Percentiles rank a stretch among this genome's conserved stretches.
These are phyloP conservation scores for Paratrypauchen microcephalus DNA, from an alignment of 2,797 vertebrate genomes.

Conservation along the genomic window DNA sequence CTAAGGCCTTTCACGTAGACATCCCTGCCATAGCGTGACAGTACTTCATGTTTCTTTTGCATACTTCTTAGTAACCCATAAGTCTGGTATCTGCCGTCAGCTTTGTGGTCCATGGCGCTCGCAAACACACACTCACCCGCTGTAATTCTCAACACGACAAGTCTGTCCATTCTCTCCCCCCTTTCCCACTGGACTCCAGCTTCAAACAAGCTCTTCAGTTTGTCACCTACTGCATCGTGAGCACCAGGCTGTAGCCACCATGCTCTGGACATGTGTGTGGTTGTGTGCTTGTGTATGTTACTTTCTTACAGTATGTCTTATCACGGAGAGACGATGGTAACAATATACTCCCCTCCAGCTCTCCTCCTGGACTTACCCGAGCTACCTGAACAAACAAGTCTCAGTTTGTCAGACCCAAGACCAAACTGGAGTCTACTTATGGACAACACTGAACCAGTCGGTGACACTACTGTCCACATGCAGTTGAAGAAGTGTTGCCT, in stretches of 20 bases:
- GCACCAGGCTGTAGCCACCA: conserved; percentile 21
- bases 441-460: conserved; percentile 25
- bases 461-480: conserved; percentile 18
- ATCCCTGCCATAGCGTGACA: conserved; percentile 47
- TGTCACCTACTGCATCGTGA: conserved; percentile 49
- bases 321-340: conserved; percentile 57
- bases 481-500: not conserved
- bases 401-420: conserved; percentile 60
- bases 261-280: not conserved
- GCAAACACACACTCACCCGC: conserved; percentile 24
- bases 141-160: conserved; percentile 49
- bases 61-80: conserved; percentile 37
- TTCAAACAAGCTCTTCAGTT: conserved; percentile 54
- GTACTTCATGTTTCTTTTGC: conserved; percentile 53
- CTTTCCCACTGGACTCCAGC: conserved; percentile 47
- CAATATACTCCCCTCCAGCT: conserved; percentile 48
- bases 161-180: conserved; percentile 41
- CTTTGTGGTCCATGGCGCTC: conserved; percentile 7
- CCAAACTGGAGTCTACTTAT: conserved; percentile 28
- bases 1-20: conserved; percentile 13
- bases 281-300: conserved; percentile 29
- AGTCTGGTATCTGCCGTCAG: conserved; percentile 23
- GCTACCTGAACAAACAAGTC: conserved; percentile 54
- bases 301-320: conserved; percentile 27
- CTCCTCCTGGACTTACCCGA: conserved; percentile 36